phyloP scores from a whole-genome alignment of 2,797 vertebrate species.

The Coregonus suidteri region DNA sequence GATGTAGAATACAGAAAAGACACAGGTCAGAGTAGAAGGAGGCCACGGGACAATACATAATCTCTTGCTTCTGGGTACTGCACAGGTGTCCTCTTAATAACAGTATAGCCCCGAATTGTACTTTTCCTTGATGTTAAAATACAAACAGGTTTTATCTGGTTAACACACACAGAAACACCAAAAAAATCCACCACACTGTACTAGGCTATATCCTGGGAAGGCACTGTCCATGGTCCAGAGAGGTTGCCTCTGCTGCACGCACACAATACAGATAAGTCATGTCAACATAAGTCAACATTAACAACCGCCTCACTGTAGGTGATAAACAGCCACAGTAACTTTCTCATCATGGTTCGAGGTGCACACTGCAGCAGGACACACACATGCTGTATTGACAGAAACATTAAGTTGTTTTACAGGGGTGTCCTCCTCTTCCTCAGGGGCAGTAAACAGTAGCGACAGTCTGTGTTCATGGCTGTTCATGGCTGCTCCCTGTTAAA shows the following conservation, averaged over 20 bases:
- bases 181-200: too few species aligned
- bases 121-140: neutral
- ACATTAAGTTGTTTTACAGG: conserved; percentile 30
- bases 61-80: conserved; percentile 20
- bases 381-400: conserved; percentile 22
- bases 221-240: too few species aligned
- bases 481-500: conserved; percentile 29
- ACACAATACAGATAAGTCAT: too few species aligned
- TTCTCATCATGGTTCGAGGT: neutral
- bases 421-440: conserved; percentile 6
- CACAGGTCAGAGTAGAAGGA: conserved; percentile 52
- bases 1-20: conserved; percentile 48
- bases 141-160: too few species aligned
- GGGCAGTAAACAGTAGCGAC: conserved; percentile 30
- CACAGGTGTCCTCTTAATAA: conserved; percentile 34
- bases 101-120: conserved; percentile 12
- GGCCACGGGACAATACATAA: conserved; percentile 28
- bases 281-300: conserved; percentile 12
- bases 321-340: neutral
- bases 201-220: too few species aligned
- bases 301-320: neutral
- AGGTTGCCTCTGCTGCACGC: too few species aligned
- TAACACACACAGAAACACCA: too few species aligned
- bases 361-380: conserved; percentile 6
- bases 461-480: conserved; percentile 15